Conservation (phyloP, 2,888 invertebrate species). For the Protula sp. region DNA sequence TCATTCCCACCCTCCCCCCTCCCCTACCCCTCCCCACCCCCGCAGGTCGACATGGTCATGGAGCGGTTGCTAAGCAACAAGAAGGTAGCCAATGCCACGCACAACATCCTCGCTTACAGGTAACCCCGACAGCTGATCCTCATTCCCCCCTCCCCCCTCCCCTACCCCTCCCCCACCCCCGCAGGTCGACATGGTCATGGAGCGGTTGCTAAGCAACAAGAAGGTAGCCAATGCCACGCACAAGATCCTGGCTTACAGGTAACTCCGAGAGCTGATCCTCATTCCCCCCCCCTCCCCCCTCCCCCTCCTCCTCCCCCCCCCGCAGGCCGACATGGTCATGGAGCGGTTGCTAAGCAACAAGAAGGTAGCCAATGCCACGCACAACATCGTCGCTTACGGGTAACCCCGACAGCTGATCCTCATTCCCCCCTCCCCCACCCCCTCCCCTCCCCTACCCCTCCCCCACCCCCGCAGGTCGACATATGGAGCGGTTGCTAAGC, state of each 20-base stretch:
- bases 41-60: conserved; percentile 28
- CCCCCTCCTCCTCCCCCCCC: no score
- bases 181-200: conserved; percentile 28
- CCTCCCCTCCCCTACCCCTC: no score
- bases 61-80: conserved; percentile 40
- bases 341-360: conserved; percentile 40
- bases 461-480: not conserved
- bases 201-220: conserved; percentile 39
- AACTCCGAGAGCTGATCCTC: no score
- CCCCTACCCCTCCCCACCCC: no score
- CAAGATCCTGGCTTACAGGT: conserved; percentile 73
- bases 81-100: conserved; percentile 69
- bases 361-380: conserved; percentile 69
- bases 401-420: no score
- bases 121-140: no score
- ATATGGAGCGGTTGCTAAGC: conserved; percentile 35
- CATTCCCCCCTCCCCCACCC: no score
- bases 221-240: conserved; percentile 72
- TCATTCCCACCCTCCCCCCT: no score
- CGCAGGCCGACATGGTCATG: conserved; percentile 28
- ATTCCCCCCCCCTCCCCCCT: no score
- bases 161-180: no score
- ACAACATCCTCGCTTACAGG: conserved; percentile 77
- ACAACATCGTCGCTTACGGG: conserved; percentile 77
- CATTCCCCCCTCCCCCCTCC: no score